These are phyloP conservation scores for Poecile montanus DNA, from an alignment of 2,797 vertebrate species.

Conservation along the genomic window DNA sequence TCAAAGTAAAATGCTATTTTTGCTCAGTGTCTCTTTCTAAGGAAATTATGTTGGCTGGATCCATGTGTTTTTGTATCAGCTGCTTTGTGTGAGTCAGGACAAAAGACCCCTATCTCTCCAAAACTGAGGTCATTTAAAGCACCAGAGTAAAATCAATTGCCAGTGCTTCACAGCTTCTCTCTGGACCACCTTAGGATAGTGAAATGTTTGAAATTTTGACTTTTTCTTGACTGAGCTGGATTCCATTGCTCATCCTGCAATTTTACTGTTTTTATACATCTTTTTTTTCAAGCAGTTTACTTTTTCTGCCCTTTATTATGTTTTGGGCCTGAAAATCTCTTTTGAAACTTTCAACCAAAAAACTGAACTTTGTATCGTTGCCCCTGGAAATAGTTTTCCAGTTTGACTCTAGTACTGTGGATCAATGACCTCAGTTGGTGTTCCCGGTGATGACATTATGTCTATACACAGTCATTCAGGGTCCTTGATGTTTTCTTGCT, in stretches of 20 bases:
- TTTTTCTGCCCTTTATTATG: background rate
- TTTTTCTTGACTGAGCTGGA: background rate
- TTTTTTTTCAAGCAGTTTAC: background rate
- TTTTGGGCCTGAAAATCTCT: background rate
- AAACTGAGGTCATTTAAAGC: background rate
- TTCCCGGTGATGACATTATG: background rate
- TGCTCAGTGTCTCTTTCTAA: constrained; percentile 25
- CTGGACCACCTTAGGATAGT: background rate
- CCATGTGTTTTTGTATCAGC: constrained; percentile 1
- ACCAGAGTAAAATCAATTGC: background rate
- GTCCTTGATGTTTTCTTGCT: background rate
- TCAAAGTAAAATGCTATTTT: constrained; percentile 43
- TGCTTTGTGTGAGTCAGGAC: constrained; percentile 25
- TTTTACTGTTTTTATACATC: background rate
- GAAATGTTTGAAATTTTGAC: background rate
- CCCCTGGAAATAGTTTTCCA: background rate
- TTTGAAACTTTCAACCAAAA: background rate
- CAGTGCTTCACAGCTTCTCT: background rate
- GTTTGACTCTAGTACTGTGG: background rate
- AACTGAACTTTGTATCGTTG: background rate
- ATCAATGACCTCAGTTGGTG: background rate
- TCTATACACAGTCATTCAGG: background rate
- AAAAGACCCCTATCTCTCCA: background rate
- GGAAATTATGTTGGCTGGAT: constrained; percentile 19
- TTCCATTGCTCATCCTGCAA: background rate